Base-by-base conservation (phyloP, 2,113 vertebrate genomes). In the Tragelaphus strepsiceros region DNA sequence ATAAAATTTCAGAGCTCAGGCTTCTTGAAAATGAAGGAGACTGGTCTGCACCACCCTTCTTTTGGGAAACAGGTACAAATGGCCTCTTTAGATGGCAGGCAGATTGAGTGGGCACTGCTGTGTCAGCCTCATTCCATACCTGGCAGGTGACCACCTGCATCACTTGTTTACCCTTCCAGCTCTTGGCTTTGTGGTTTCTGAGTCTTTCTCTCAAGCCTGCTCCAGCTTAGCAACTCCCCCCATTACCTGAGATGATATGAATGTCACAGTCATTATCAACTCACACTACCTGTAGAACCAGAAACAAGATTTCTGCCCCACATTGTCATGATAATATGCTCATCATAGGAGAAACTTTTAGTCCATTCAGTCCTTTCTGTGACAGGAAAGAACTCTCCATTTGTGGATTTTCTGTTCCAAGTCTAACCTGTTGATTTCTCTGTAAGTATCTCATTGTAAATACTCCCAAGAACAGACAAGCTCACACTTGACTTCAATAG, bases 401-500 rank as follows among this genome's bases (percentile, higher is more conserved):
- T 46, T 90, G 83, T 83, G 53, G n/a, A 21, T 92, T 94, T 95
- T 91, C 84, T 80, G 88, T 91, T 80, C 62, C 6, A 7, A 53
- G 78, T 91, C 82, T 87, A 94, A 97, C 93, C 77, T 97, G 96
- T 91, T 98, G 62, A 88, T 91, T 77, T 98, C 64, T 83, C 0
- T 39, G n/a, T 39, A 74, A 74, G 67, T 90, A 62, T 82, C 78
- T 61, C 32, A 82, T 92, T 90, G 85, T 95, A 97, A 90, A 94
- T 56, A 43, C 87, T 88, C 54, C 77, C 87, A 88, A 95, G 90
- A 87, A 87, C 82, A 91, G 97, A 92, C 98, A 98, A 97, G 98
- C 96, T 98, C 95, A 92, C 90, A 96, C 98, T 94, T 98, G 98
- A 98, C 96, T 97, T 97, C 85, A 97, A 26, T 95, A 96, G 96